These are phyloP conservation scores for Apeltes quadracus DNA, from an alignment of 2,113 vertebrate genomes.

Conservation along the genomic window DNA sequence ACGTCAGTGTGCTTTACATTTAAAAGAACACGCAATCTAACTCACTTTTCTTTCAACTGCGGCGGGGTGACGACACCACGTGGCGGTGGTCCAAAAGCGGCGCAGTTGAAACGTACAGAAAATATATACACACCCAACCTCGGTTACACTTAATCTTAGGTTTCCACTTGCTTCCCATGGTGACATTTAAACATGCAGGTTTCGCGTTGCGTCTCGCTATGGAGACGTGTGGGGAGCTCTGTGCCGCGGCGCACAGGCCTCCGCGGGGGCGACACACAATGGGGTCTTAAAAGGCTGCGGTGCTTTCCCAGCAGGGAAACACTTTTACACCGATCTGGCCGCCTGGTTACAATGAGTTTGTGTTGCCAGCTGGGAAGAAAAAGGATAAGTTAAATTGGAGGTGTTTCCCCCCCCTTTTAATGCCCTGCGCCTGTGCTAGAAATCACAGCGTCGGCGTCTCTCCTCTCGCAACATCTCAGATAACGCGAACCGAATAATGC, in stretches of 20 bases:
- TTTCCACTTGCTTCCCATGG: conserved; percentile 47
- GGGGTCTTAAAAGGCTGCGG: conserved; percentile 53
- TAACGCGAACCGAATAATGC: background rate
- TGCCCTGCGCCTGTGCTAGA: conserved; percentile 54
- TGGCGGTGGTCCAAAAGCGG: conserved; percentile 35
- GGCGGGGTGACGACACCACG: background rate
- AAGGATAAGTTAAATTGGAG: conserved; percentile 50
- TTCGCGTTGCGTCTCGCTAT: conserved; percentile 50
- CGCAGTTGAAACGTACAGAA: conserved; percentile 12
- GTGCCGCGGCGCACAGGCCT: conserved; percentile 9
- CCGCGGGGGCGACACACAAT: conserved; percentile 45
- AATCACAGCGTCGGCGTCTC: conserved; percentile 21
- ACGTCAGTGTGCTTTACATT: conserved; percentile 38
- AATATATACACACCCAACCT: conserved; percentile 31
- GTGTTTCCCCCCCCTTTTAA: conserved; percentile 65
- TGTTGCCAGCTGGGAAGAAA: conserved; percentile 59
- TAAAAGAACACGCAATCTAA: conserved; percentile 40
- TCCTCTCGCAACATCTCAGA: conserved; percentile 20
- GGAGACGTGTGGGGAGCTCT: conserved; percentile 41
- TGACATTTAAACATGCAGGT: conserved; percentile 56
- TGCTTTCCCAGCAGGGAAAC: conserved; percentile 56
- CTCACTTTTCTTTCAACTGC: conserved; percentile 41
- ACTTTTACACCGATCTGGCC: conserved; percentile 65
- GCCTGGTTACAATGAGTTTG: conserved; percentile 64
- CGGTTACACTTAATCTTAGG: conserved; percentile 21